Percentiles rank a stretch among this genome's conserved stretches.
These are phyloP conservation scores for Galaxea fascicularis DNA, from an alignment of 92 coral and sea anemone genomes.

Conservation along the genomic window DNA sequence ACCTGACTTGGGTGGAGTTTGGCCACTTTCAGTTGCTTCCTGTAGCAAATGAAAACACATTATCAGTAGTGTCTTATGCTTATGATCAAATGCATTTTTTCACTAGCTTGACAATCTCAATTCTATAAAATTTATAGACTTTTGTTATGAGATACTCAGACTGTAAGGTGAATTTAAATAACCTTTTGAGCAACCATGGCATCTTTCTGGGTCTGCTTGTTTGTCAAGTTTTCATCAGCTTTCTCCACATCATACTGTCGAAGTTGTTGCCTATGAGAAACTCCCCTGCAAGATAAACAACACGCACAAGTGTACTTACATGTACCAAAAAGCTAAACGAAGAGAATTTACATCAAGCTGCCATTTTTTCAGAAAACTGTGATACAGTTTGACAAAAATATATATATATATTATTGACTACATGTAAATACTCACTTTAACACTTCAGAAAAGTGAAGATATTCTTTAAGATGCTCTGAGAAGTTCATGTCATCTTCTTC, in stretches of 20 bases:
- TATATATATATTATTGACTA: too few relatives aligned
- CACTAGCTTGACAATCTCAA: background rate
- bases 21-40: slow-evolving; percentile 82
- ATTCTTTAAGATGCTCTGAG: slow-evolving; percentile 91
- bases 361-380: too few relatives aligned
- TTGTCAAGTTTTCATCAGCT: slow-evolving; percentile 83
- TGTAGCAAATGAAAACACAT: slow-evolving; percentile 1
- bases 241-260: slow-evolving; percentile 96
- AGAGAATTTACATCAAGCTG: too few relatives aligned
- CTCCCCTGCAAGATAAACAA: slow-evolving; percentile 64
- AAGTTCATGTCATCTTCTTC: slow-evolving; percentile 88
- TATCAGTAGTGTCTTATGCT: background rate
- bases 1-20: slow-evolving; percentile 80
- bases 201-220: slow-evolving; percentile 83
- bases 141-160: too few relatives aligned
- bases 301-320: too few relatives aligned
- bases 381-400: too few relatives aligned
- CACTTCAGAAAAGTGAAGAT: slow-evolving; percentile 87
- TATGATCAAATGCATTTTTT: background rate
- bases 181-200: slow-evolving; percentile 86
- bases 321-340: too few relatives aligned
- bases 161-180: background rate
- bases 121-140: too few relatives aligned
- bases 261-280: slow-evolving; percentile 91
- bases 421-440: slow-evolving; percentile 62